Evolutionary conservation across 2,797 vertebrate genomes (phyloP).

Genomic region (Periophthalmus magnuspinnatus): DNA sequence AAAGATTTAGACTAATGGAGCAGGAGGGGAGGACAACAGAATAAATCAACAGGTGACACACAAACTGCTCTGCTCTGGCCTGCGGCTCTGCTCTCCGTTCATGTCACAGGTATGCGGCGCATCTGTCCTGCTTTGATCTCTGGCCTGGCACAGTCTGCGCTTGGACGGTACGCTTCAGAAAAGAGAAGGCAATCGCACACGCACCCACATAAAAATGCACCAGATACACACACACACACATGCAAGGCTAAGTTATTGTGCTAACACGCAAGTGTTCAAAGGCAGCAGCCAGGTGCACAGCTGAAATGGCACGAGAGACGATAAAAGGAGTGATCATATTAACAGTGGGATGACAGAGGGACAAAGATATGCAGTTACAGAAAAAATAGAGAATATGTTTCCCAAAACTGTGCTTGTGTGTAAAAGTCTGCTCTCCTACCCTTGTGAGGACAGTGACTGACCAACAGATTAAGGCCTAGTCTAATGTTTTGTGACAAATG

Average conservation of each 20-base stretch:
- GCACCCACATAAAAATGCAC: constrained; percentile 50
- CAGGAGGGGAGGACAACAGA: constrained; percentile 59
- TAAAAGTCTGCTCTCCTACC: not conserved
- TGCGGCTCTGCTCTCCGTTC: constrained; percentile 70
- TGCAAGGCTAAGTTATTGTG: constrained; percentile 62
- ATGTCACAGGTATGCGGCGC: constrained; percentile 77
- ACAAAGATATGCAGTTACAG: constrained; percentile 70
- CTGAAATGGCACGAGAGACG: constrained; percentile 69
- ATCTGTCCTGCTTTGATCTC: constrained; percentile 80
- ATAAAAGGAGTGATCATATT: constrained; percentile 72
- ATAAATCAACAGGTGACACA: constrained; percentile 79
- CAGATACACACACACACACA: constrained; percentile 52
- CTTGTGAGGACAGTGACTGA: not conserved
- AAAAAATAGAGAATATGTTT: constrained; percentile 58
- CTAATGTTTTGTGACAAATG: too few relatives aligned
- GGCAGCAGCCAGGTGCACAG: constrained; percentile 75
- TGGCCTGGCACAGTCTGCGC: constrained; percentile 67
- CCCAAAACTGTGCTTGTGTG: constrained; percentile 34
- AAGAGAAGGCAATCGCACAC: constrained; percentile 61
- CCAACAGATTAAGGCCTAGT: not conserved
- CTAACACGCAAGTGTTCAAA: constrained; percentile 74
- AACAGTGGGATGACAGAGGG: constrained; percentile 75
- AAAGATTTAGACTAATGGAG: constrained; percentile 30
- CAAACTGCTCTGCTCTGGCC: constrained; percentile 73
- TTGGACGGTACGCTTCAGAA: constrained; percentile 48